Base-by-base conservation (phyloP, 2,888 invertebrate genomes). In the Ochropacha duplaris region DNA sequence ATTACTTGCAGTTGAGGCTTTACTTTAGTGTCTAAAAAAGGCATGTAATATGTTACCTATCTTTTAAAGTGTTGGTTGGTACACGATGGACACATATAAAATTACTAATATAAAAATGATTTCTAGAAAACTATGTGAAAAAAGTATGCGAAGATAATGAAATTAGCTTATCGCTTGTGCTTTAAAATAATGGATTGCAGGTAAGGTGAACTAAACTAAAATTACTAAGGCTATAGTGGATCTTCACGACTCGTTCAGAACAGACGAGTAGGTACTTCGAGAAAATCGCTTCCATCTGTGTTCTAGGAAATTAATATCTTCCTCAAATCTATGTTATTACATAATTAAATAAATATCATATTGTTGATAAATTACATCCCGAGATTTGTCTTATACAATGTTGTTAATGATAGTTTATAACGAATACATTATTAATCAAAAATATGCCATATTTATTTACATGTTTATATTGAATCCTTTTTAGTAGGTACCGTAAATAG, bases 161-260 rank as follows among this genome's bases (percentile, higher is more conserved):
- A 24, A 26, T 5, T 16, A n/a, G n/a, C 50, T 26, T 6, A n/a
- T 11, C n/a, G n/a, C 50, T 51, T 51, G 11, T 51, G 16, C 26
- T 26, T 51, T 51, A 51, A 51, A 51, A 28, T 44, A 6, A 44
- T 51, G 26, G 28, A 51, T 28, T 51, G 28, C 16, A 28, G 50
- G 14, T 28, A 28, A 51, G 28, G 50, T 28, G 50, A 36, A 51
- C 28, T 36, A 39, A 51, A 28, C 52, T 49, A 55, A 58, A 54
- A 51, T 54, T 55, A 28, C 49, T 49, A 28, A 22, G 52, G 50
- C 57, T 34, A 52, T 52, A 58, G 11, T 51, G 28, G 31, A 51
- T 58, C 54, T 34, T 36, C 28, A 28, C 28, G n/a, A 51, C 16
- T 51, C 28, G 50, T 28, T 28, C 14, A 51, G 50, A 28, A 28